Evolutionary conservation across 2,888 invertebrate genomes (phyloP), one percentile per base, ranked within the genome.

Genomic region (Luperina nickerlii): DNA sequence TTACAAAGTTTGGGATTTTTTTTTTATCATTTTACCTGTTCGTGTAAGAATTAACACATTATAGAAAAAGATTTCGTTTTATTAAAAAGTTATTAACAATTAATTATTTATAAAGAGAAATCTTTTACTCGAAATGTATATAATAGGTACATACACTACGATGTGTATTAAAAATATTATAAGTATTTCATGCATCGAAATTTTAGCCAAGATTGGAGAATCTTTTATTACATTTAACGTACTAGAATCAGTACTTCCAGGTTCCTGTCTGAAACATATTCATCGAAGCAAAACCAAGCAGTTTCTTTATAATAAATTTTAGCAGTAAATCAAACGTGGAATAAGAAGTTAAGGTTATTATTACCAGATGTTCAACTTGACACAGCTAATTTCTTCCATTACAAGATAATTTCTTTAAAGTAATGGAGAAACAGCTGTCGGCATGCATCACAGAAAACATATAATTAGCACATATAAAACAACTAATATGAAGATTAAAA

Each of bases 1-100:
- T 69, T 69, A 66, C 68, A 75, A 79, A 74, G n/a, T 72, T 74
- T 70, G 42, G 68, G 32, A 60, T 70, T 72, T 57, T 27, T 79
- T 72, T 72, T 27, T 45, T 54, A 74, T 32, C n/a, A 57, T 54
- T 67, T 32, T 66, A 27, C 9, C 18, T 38, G 20, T 11, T n/a
- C 57, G 24, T 24, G 57, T n/a, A 24, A 57, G 4, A 57, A 57
- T 9, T 8, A 0, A 57, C 45, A 60, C 48, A 18, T 24, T 27
- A 66, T 32, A 24, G 5, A 15, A 51, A 70, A 24, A 18, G 4
- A 18, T 45, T n/a, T n/a, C 1, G 8, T 67, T 42, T 66, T 8
- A 66, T 27, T 20, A 20, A 20, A 2, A 32, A 32, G 11, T 65
- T 32, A 66, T 42, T 24, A 24, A 57, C 57, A 24, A 57, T 54